Conservation (phyloP, 2,113 vertebrate genomes). For the Hydrolagus affinis region DNA sequence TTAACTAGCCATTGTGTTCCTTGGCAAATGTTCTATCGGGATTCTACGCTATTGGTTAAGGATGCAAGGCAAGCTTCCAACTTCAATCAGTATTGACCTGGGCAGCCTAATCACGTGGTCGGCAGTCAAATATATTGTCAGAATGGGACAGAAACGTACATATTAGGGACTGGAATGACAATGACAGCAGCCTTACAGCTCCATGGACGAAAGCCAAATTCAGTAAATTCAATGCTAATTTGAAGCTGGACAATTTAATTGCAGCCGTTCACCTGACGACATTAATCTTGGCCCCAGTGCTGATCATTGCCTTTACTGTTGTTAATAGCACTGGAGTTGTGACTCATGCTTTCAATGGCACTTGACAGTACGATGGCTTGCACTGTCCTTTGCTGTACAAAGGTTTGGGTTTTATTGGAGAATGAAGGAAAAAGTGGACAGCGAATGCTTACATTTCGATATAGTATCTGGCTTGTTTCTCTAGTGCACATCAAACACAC, state of each 20-base stretch:
- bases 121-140: not conserved
- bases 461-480: not conserved
- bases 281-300: not conserved
- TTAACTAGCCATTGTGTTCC: not conserved
- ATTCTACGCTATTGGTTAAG: not conserved
- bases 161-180: not conserved
- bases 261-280: not conserved
- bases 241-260: not conserved
- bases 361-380: not conserved
- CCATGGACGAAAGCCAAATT: not conserved
- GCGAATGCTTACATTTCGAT: not conserved
- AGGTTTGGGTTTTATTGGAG: not conserved
- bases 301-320: not conserved
- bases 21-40: not conserved
- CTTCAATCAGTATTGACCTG: not conserved
- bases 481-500: not conserved
- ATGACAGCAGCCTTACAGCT: not conserved
- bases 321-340: not conserved
- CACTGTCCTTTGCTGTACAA: not conserved
- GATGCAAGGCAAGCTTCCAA: not conserved
- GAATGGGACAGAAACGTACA: not conserved
- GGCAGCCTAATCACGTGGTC: not conserved
- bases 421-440: not conserved
- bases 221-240: not conserved
- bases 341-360: no score